Percentiles rank a stretch among this genome's conserved stretches.
phyloP scores from a whole-genome alignment of 1,140 invertebrate genomes.

The Homarus americanus region DNA sequence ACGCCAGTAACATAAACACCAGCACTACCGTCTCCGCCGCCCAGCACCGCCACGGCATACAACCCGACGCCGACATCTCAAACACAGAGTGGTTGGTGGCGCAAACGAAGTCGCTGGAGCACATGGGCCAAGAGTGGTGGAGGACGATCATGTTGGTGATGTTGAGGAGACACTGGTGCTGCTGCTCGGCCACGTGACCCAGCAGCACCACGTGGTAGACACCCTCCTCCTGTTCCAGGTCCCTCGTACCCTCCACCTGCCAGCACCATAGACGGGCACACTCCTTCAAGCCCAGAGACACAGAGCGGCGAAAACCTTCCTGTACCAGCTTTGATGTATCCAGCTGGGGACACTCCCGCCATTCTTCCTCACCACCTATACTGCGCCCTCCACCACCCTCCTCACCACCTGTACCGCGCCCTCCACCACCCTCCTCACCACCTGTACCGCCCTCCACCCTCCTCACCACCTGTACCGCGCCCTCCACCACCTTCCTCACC shows the following conservation, averaged over 20 bases:
- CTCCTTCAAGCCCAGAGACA: constrained; percentile 19
- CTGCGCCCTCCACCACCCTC: background rate
- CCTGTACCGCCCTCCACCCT: too few relatives aligned
- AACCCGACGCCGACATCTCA: constrained; percentile 68
- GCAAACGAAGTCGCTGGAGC: constrained; percentile 69
- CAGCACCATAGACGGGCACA: constrained; percentile 63
- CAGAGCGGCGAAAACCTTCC: constrained; percentile 40
- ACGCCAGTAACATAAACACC: constrained; percentile 58
- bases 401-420: too few relatives aligned
- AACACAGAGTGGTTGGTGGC: constrained; percentile 68
- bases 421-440: too few relatives aligned
- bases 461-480: too few relatives aligned
- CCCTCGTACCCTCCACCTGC: constrained; percentile 32
- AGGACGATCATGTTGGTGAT: constrained; percentile 61
- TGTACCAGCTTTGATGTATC: constrained; percentile 20
- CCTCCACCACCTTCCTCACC: too few relatives aligned
- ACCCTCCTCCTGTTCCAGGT: constrained; percentile 27
- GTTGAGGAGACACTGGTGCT: constrained; percentile 66
- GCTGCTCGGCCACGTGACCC: constrained; percentile 57
- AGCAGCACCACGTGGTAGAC: constrained; percentile 57
- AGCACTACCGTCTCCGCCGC: constrained; percentile 62
- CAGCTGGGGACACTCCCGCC: constrained; percentile 36
- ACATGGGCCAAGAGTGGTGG: constrained; percentile 73
- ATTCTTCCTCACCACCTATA: background rate
- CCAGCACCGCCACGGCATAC: constrained; percentile 64